Conservation (phyloP, 2,888 invertebrate species). For the Nomada fabriciana region DNA sequence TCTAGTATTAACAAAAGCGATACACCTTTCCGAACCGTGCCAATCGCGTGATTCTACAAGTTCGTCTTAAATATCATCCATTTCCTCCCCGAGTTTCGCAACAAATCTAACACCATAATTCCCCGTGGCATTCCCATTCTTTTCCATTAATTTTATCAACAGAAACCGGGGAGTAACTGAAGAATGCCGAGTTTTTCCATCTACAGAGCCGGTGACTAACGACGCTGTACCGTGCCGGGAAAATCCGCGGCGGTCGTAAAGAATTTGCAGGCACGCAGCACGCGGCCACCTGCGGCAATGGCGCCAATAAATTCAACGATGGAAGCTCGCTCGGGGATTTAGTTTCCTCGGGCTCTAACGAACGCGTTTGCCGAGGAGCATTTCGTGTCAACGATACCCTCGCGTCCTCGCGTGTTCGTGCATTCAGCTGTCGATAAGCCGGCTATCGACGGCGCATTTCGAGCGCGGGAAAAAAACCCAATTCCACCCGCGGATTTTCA, state of each 20-base stretch:
- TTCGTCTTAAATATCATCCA: not conserved
- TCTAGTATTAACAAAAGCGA: too few relatives aligned
- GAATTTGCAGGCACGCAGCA: conserved; percentile 52
- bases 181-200: conserved; percentile 29
- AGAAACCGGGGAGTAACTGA: not conserved
- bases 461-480: conserved; percentile 13
- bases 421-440: conserved; percentile 47
- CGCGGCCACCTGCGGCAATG: conserved; percentile 59
- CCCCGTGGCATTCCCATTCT: not conserved
- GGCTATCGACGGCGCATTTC: conserved; percentile 23
- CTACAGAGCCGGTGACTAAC: conserved; percentile 29
- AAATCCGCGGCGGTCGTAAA: conserved; percentile 52
- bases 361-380: conserved; percentile 36
- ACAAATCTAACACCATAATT: not conserved
- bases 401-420: conserved; percentile 14
- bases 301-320: conserved; percentile 56
- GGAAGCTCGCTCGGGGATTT: conserved; percentile 46
- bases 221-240: conserved; percentile 33
- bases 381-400: conserved; percentile 24
- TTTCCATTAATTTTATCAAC: conserved; percentile 8
- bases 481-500: conserved; percentile 25
- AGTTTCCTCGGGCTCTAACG: conserved; percentile 48
- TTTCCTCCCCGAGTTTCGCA: not conserved
- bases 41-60: not conserved
- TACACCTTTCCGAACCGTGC: too few relatives aligned